These are phyloP conservation scores for Rhaphigaster nebulosa DNA, from an alignment of 2,888 invertebrate species.

Conservation along the genomic window DNA sequence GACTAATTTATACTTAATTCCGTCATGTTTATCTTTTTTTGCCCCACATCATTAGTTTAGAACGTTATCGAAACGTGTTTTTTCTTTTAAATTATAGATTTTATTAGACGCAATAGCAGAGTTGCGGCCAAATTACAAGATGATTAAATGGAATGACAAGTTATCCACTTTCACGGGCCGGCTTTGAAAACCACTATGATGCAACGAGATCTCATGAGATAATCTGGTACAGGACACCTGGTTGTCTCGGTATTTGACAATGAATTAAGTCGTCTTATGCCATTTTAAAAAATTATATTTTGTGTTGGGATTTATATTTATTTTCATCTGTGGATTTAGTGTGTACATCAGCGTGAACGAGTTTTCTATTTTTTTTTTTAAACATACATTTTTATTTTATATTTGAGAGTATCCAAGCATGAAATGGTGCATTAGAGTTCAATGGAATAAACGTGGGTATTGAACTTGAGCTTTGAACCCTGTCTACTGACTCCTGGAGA, in stretches of 20 bases:
- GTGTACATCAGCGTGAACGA: not conserved
- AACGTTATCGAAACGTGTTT: not conserved
- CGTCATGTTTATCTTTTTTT: too few species aligned
- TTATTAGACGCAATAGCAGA: not conserved
- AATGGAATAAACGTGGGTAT: too few species aligned
- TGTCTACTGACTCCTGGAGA: too few species aligned
- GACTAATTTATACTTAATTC: not conserved
- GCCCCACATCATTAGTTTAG: too few species aligned
- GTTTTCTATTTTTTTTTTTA: too few species aligned
- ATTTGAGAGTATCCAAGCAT: too few species aligned
- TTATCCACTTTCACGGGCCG: not conserved
- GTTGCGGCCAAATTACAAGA: not conserved
- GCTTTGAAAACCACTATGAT: not conserved
- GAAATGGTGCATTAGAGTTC: too few species aligned
- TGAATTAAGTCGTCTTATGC: not conserved
- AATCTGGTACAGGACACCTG: not conserved
- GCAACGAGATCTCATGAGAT: not conserved
- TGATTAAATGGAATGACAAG: not conserved
- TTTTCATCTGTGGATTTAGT: too few species aligned
- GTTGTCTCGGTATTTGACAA: not conserved
- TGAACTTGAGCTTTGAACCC: too few species aligned
- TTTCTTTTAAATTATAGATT: not conserved
- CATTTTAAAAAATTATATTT: not conserved
- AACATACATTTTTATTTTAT: too few species aligned
- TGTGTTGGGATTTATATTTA: not conserved